Conservation (phyloP, 2,797 vertebrate genomes). For the Brachyalestes nurse region DNA sequence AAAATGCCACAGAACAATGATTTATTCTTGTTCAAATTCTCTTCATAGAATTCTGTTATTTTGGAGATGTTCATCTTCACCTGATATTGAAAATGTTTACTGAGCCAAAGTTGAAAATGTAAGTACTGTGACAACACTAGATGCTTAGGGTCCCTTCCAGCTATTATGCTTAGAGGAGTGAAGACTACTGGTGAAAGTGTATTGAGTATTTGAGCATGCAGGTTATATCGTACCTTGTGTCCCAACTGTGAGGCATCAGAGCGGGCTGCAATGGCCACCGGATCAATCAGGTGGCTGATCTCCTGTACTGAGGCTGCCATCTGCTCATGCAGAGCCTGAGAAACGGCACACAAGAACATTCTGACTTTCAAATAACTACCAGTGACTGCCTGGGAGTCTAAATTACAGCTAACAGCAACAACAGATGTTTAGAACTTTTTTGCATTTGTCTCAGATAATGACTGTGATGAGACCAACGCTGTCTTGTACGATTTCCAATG, state of each 20-base stretch:
- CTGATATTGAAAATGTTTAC: too few relatives aligned
- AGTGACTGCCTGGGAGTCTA: not conserved
- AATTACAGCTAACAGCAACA: not conserved
- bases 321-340: slow-evolving; percentile 92
- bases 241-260: slow-evolving; percentile 95
- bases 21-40: too few relatives aligned
- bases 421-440: not conserved
- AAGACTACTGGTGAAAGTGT: not conserved
- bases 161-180: not conserved
- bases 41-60: too few relatives aligned
- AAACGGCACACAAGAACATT: slow-evolving; percentile 28
- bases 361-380: slow-evolving; percentile 1
- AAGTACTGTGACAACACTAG: too few relatives aligned
- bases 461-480: not conserved
- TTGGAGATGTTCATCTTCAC: too few relatives aligned
- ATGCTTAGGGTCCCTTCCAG: too few relatives aligned
- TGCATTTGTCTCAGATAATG: not conserved
- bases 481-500: not conserved
- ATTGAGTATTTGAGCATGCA: not conserved
- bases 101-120: too few relatives aligned
- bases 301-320: slow-evolving; percentile 96
- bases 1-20: too few relatives aligned
- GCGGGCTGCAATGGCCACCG: slow-evolving; percentile 88
- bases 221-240: slow-evolving; percentile 86
- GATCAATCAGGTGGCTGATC: slow-evolving; percentile 95